These are phyloP conservation scores for Pachyrhynchus sulphureomaculatus DNA, from an alignment of 1,140 invertebrate species.

Conservation along the genomic window DNA sequence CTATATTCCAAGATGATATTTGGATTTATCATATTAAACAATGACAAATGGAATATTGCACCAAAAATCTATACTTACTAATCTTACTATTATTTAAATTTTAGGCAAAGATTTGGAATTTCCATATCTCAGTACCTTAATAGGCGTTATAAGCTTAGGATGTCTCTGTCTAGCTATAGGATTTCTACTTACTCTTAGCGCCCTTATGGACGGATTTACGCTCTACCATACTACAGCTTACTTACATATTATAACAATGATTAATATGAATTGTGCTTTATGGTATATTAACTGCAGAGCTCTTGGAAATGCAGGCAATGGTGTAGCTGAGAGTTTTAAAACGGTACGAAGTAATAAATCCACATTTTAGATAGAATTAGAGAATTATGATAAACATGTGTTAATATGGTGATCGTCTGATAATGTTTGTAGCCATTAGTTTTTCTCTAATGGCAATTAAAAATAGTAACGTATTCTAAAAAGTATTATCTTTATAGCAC, in stretches of 20 bases:
- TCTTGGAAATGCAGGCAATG: conserved; percentile 57
- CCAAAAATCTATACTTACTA: no score
- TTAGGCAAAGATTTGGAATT: conserved; percentile 59
- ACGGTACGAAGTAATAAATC: no score
- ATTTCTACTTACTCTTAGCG: conserved; percentile 59
- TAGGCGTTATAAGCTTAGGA: conserved; percentile 59
- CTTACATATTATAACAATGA: conserved; percentile 64
- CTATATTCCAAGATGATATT: no score
- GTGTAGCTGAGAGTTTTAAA: conserved; percentile 47
- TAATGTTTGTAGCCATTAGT: no score
- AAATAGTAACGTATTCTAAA: no score
- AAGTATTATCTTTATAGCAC: no score
- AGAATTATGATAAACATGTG: no score
- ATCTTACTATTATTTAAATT: no score
- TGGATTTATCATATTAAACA: no score
- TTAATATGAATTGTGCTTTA: conserved; percentile 65
- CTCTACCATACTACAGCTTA: conserved; percentile 62
- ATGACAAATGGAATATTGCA: no score
- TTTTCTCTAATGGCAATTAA: no score
- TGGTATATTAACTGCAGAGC: conserved; percentile 66
- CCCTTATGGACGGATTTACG: conserved; percentile 60
- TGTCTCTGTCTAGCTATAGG: conserved; percentile 59
- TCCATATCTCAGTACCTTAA: conserved; percentile 58
- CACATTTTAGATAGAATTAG: not conserved
- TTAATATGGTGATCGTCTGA: no score